Base-by-base conservation (phyloP, 2,888 invertebrate genomes). In the Nymphalis polychloros region DNA sequence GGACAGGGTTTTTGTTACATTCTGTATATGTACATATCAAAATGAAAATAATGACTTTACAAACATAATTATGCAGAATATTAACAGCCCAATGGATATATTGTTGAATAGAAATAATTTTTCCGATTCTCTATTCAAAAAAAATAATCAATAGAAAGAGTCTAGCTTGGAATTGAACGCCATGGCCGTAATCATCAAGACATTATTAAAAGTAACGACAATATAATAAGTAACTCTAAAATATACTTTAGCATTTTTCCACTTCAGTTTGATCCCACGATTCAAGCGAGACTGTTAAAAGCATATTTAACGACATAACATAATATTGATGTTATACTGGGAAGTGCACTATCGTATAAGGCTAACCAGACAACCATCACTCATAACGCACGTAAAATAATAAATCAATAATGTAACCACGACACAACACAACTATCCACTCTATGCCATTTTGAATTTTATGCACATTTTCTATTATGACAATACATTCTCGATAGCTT, bases 351-450 rank as follows among this genome's bases (percentile, higher is more conserved):
- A 67, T 27, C 61, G 31, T 50, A 63, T 48, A 41, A 47, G 8
- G 55, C 35, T 23, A 63, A 13, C 49, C 17, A 66, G 13, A 46
- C 19, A 47, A 59, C 63, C 55, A 50, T 67, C 59, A 50, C 31
- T 72, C 63, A 61, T 35, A 48, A 49, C 68, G 60, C 57, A 50
- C 27, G 63, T 68, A 57, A 63, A 69, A 67, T 57, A 64, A 67
- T 69, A 72, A 72, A 72, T 70, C 72, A 65, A 70, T 70, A 70
- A 65, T 57, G 46, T 49, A 46, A 19, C 27, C 20, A 47, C 47
- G 69, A 67, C 67, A 63, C 59, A 49, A 72, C 69, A 72, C 47
- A 62, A 62, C 52, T 72, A 67, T 72, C 64, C 67, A 72, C 71
- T 72, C 48, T 31, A 60, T 17, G 60, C 59, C 50, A 60, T 50